Conservation (phyloP, 2,888 invertebrate species). For the Digitonthophagus gazella region DNA sequence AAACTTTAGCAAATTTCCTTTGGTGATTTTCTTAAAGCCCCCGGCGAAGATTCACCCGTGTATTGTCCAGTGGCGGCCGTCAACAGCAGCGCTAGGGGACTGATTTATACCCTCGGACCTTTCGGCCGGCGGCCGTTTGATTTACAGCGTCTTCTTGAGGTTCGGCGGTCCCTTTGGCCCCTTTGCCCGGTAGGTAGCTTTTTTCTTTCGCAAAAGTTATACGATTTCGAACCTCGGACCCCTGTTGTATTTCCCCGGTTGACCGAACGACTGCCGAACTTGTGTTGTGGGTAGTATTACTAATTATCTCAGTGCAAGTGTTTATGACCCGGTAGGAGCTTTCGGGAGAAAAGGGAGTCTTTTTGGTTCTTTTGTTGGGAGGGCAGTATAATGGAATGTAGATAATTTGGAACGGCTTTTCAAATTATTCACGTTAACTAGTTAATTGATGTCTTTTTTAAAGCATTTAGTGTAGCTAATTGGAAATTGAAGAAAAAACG, state of each 20-base stretch:
- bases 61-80: conserved; percentile 19
- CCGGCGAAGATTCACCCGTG: not conserved
- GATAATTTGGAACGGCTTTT: no score
- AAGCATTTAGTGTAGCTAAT: no score
- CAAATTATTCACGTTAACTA: no score
- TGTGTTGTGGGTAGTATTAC: conserved; percentile 9
- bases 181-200: not conserved
- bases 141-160: conserved; percentile 20
- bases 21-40: not conserved
- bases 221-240: not conserved
- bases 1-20: not conserved
- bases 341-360: not conserved
- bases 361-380: no score
- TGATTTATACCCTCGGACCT: conserved; percentile 13
- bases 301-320: conserved; percentile 13
- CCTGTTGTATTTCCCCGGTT: not conserved
- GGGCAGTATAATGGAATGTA: no score
- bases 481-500: no score
- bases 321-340: conserved; percentile 1
- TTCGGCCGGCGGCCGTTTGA: conserved; percentile 12
- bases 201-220: not conserved
- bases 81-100: conserved; percentile 10
- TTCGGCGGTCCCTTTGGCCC: conserved; percentile 6
- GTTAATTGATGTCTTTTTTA: no score
- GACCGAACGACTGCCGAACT: not conserved